Evolutionary conservation across 92 coral and sea anemone species (phyloP), one percentile per base, ranked within the genome.

Genomic region (Epizoanthus rinbou): DNA sequence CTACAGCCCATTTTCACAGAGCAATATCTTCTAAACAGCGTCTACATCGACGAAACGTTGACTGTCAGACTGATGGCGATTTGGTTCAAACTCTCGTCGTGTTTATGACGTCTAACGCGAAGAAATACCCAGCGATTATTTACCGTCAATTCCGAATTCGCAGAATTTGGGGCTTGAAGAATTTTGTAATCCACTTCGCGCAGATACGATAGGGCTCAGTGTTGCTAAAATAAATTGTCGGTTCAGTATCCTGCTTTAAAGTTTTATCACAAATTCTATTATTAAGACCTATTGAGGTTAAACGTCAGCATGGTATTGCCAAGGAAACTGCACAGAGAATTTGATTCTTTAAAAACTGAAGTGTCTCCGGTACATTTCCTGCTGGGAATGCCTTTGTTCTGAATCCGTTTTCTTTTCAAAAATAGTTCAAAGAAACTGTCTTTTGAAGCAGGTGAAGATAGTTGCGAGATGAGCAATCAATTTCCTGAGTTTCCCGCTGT

Each of bases 1-100:
- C 97, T 93, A 52, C 98, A 95, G 28, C 98, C 98, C 98, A 95
- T 95, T 57, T n/a, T 81, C 54, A 9, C 50, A 4, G 8, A 8
- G 50, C 50, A 43, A 43, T 43, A 43, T 43, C 50, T 41, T 41
- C 0, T 41, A 41, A 41, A 5, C 14, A 1, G 47, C 5, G 79
- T 6, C 37, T 33, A 37, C 73, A 13, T 16, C 6, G 19, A 41
- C 15, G 11, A 37, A 39, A 8, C 47, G 59, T 37, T 43, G 10
- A 33, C 6, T 6, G n/a, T n/a, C n/a, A n/a, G n/a, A n/a, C n/a
- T n/a, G 59, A 24, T 31, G 33, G 53, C 21, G 17, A 8, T 52
- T 0, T 66, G 43, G 24, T 39, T 50, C 19, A 19, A 60, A 18
- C 6, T 23, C 5, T 15, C 13, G 64, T 19, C 41, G 19, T 17